Evolutionary conservation across 2,888 invertebrate genomes (phyloP).

Genomic region (Agrypnus murinus): DNA sequence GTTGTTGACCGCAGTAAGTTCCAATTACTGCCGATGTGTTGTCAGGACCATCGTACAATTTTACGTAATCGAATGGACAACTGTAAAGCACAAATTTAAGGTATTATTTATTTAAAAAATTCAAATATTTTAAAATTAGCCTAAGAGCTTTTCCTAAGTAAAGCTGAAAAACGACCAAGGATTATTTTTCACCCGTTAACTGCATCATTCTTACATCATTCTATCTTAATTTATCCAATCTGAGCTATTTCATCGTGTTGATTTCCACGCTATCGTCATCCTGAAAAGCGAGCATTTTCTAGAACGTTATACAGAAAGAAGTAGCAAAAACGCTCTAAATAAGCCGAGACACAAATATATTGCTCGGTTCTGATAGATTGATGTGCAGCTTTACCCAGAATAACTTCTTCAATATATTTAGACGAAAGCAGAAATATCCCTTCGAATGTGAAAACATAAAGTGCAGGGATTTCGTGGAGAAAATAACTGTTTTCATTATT

Average conservation of each 20-base stretch:
- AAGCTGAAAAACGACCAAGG: too few species aligned
- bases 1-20: slow-evolving; percentile 97
- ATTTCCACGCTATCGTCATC: too few species aligned
- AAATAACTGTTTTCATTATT: too few species aligned
- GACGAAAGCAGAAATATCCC: slow-evolving; percentile 1
- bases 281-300: too few species aligned
- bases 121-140: too few species aligned
- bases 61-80: slow-evolving; percentile 98
- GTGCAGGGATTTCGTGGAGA: slow-evolving; percentile 9
- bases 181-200: too few species aligned
- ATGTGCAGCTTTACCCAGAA: slow-evolving; percentile 16
- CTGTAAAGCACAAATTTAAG: slow-evolving; percentile 74
- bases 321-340: slow-evolving; percentile 1
- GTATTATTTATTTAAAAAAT: background rate
- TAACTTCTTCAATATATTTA: slow-evolving; percentile 20
- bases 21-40: slow-evolving; percentile 93
- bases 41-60: slow-evolving; percentile 96
- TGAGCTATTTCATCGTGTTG: too few species aligned
- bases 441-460: slow-evolving; percentile 10
- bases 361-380: slow-evolving; percentile 10
- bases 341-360: slow-evolving; percentile 3
- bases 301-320: too few species aligned
- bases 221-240: too few species aligned
- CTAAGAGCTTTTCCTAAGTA: too few species aligned
- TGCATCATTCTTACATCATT: too few species aligned